Evolutionary conservation across 2,113 vertebrate genomes (phyloP).

Genomic region (Empidonax alnorum): DNA sequence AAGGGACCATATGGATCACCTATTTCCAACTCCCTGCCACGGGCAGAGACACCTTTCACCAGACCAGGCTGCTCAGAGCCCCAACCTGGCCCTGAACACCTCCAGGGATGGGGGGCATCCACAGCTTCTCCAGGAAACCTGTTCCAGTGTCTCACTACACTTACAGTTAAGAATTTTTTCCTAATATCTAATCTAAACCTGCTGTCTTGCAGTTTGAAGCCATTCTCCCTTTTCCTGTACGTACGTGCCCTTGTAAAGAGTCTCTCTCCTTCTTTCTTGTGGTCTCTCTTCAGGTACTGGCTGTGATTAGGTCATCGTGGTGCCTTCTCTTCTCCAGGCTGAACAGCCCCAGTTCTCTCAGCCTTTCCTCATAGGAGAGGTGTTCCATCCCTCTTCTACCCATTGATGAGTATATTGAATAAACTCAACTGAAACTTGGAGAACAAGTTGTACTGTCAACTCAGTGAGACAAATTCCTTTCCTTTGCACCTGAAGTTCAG

Average conservation of each 20-base stretch:
- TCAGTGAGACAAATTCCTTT: background rate
- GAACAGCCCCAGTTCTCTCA: background rate
- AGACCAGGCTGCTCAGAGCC: background rate
- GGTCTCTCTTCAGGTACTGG: background rate
- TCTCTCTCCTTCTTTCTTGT: background rate
- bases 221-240: background rate
- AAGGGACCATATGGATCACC: background rate
- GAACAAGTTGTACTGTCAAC: background rate
- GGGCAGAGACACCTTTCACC: background rate
- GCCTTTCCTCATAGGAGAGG: background rate
- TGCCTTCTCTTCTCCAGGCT: background rate
- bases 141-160: background rate
- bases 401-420: background rate
- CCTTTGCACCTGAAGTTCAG: background rate
- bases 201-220: background rate
- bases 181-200: background rate
- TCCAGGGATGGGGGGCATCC: background rate
- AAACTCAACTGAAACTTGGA: background rate
- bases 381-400: background rate
- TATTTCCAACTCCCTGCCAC: too few relatives aligned
- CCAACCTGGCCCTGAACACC: background rate
- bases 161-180: background rate
- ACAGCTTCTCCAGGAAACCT: background rate
- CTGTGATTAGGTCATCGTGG: background rate
- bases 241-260: background rate